Conservation (phyloP, 1,140 invertebrate species). For the Cyrtorhinus lividipennis region DNA sequence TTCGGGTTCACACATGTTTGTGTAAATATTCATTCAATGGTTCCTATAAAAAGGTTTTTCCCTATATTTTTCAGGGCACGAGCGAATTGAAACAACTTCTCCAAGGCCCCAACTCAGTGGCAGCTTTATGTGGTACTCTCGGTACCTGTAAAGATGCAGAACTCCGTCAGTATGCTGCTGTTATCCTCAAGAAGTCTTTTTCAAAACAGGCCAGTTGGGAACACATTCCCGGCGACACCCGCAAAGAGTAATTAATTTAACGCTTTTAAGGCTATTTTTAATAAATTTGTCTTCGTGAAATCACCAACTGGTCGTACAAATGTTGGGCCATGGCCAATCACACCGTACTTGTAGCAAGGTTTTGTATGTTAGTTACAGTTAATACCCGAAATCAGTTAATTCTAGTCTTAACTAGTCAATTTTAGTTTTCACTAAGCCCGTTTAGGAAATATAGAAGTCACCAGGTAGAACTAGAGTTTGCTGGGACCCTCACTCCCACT, state of each 20-base stretch:
- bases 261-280: not conserved
- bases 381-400: no score
- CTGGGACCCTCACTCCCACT: no score
- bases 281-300: not conserved
- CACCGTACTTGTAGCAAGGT: no score
- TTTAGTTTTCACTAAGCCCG: no score
- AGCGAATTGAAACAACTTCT: conserved; percentile 44
- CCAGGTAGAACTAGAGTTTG: no score
- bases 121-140: conserved; percentile 40
- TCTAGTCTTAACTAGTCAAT: no score
- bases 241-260: conserved; percentile 11
- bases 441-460: no score
- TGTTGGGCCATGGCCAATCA: not conserved
- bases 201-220: conserved; percentile 43
- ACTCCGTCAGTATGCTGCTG: conserved; percentile 51
- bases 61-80: conserved; percentile 46
- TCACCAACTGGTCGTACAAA: not conserved
- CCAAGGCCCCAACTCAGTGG: conserved; percentile 42
- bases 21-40: not conserved
- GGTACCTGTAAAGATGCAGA: conserved; percentile 38
- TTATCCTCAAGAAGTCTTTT: conserved; percentile 45
- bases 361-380: no score
- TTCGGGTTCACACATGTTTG: no score
- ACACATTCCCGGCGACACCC: not conserved
- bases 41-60: no score